Conservation (phyloP, 1,140 invertebrate species). For the Mizuhopecten yessoensis region DNA sequence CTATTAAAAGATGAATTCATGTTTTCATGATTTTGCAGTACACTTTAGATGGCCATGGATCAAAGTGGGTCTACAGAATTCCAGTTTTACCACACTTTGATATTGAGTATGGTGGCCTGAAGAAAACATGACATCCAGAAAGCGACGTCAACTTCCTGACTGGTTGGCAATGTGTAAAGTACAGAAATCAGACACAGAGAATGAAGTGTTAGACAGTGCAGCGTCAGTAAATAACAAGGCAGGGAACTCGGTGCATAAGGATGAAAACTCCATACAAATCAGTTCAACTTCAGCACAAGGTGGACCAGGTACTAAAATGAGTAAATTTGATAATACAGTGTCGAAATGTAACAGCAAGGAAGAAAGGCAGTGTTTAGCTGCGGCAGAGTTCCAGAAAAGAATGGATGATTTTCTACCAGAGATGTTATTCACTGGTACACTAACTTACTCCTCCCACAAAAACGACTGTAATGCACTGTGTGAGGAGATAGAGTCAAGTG, state of each 20-base stretch:
- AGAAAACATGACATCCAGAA: conserved; percentile 19
- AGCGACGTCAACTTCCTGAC: not conserved
- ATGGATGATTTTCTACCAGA: conserved; percentile 59
- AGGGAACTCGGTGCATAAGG: not conserved
- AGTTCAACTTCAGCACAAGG: not conserved
- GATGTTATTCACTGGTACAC: conserved; percentile 59
- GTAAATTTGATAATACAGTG: not conserved
- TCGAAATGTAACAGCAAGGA: conserved; percentile 43
- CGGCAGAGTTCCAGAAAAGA: conserved; percentile 52
- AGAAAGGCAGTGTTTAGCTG: conserved; percentile 29
- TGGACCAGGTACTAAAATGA: not conserved
- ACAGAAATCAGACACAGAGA: not conserved
- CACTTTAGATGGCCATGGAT: too few relatives aligned
- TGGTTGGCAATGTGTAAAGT: conserved; percentile 24
- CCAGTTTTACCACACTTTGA: too few relatives aligned
- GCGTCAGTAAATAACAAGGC: not conserved
- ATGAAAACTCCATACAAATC: not conserved
- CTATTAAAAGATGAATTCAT: too few relatives aligned
- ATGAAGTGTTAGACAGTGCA: not conserved
- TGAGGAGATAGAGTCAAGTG: conserved; percentile 64
- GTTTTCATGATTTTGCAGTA: too few relatives aligned
- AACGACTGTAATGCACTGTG: conserved; percentile 69
- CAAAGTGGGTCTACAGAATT: too few relatives aligned
- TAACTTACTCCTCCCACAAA: conserved; percentile 66
- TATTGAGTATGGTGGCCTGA: too few relatives aligned